These are phyloP conservation scores for Xenotilapia flavipinnis DNA, from an alignment of 2,113 vertebrate species.

Conservation along the genomic window DNA sequence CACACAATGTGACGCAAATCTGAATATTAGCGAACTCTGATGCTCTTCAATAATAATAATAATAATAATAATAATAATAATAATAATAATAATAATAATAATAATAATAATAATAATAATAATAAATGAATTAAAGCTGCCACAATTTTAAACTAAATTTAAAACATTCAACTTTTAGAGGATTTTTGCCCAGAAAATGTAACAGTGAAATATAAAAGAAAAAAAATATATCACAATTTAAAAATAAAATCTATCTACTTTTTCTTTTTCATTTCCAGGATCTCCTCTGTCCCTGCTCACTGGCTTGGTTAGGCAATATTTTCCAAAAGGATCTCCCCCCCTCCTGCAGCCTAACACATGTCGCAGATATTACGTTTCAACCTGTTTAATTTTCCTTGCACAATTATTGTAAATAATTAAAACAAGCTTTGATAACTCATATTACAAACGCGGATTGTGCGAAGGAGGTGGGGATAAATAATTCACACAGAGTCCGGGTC, in stretches of 20 bases:
- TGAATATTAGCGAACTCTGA: background rate
- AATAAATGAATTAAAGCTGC: background rate
- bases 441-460: slow-evolving; percentile 92
- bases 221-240: background rate
- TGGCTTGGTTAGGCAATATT: slow-evolving; percentile 11
- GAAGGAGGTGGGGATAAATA: slow-evolving; percentile 87
- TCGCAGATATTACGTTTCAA: slow-evolving; percentile 83
- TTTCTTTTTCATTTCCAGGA: background rate
- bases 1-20: background rate
- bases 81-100: background rate
- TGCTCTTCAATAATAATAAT: background rate
- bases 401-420: slow-evolving; percentile 93
- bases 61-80: background rate
- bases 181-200: background rate
- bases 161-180: background rate
- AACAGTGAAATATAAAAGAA: background rate
- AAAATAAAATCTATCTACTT: background rate
- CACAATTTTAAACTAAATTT: background rate
- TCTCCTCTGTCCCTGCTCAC: background rate
- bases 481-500: slow-evolving; percentile 73
- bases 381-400: slow-evolving; percentile 85
- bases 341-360: slow-evolving; percentile 76
- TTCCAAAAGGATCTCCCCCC: slow-evolving; percentile 42
- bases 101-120: background rate
- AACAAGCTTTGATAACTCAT: slow-evolving; percentile 95